phyloP scores from a whole-genome alignment of 2,888 invertebrate genomes.

The Bedellia somnulentella region DNA sequence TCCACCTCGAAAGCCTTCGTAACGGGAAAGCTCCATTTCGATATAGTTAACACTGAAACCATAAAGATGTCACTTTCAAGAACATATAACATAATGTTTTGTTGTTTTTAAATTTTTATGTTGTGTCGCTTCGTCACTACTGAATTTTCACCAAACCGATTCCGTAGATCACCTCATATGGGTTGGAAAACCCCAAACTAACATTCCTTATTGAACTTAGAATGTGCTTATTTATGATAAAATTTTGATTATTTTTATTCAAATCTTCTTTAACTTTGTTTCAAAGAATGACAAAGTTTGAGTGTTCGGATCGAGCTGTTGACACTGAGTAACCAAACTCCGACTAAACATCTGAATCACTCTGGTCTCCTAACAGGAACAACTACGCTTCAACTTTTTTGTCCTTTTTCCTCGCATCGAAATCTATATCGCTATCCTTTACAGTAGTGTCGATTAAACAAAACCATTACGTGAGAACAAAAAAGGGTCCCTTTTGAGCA shows the following conservation, averaged over 20 bases:
- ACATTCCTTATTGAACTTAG: too few relatives aligned
- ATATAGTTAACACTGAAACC: too few relatives aligned
- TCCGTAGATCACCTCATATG: too few relatives aligned
- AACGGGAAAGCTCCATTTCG: too few relatives aligned
- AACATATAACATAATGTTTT: too few relatives aligned
- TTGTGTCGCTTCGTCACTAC: too few relatives aligned
- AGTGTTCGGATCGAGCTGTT: slow-evolving; percentile 42
- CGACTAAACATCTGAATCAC: slow-evolving; percentile 38
- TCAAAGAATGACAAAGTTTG: slow-evolving; percentile 13
- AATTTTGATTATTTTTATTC: background rate
- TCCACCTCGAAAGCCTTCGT: too few relatives aligned
- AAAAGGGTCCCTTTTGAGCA: slow-evolving; percentile 59
- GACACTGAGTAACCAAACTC: slow-evolving; percentile 39
- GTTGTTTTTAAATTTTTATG: too few relatives aligned
- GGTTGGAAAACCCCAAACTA: too few relatives aligned
- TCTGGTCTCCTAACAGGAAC: slow-evolving; percentile 45
- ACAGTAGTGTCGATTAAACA: slow-evolving; percentile 41
- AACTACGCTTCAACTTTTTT: slow-evolving; percentile 23
- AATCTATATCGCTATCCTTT: slow-evolving; percentile 16
- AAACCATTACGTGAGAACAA: slow-evolving; percentile 59
- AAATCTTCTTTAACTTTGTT: background rate
- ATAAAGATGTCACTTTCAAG: too few relatives aligned
- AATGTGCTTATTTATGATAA: too few relatives aligned
- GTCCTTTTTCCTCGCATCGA: slow-evolving; percentile 20
- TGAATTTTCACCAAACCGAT: too few relatives aligned